Conservation (phyloP, 2,888 invertebrate genomes). For the Caprella mutica region DNA sequence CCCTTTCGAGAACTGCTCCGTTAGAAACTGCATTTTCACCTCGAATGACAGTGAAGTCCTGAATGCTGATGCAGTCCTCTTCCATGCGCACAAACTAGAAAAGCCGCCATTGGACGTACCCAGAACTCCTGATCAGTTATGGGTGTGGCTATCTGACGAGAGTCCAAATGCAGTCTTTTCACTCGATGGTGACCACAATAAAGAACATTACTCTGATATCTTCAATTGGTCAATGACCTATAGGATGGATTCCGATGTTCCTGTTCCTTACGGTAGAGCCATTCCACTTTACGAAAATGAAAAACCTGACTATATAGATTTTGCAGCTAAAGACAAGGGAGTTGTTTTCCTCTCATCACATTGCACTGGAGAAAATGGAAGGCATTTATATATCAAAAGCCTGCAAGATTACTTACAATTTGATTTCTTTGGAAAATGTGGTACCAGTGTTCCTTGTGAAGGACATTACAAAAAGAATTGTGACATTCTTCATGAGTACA, state of each 20-base stretch:
- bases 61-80: slow-evolving; percentile 53
- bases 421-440: slow-evolving; percentile 40
- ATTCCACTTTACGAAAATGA: slow-evolving; percentile 10
- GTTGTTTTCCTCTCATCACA: slow-evolving; percentile 37
- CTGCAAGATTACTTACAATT: slow-evolving; percentile 38
- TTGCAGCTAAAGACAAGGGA: slow-evolving; percentile 28
- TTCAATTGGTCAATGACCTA: slow-evolving; percentile 48
- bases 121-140: slow-evolving; percentile 47
- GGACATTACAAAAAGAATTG: slow-evolving; percentile 54
- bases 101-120: slow-evolving; percentile 47
- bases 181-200: slow-evolving; percentile 39
- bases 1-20: slow-evolving; percentile 50
- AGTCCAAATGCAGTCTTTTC: slow-evolving; percentile 52
- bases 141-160: slow-evolving; percentile 61
- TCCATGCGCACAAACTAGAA: slow-evolving; percentile 48
- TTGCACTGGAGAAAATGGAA: slow-evolving; percentile 37
- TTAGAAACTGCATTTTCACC: slow-evolving; percentile 51
- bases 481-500: slow-evolving; percentile 47
- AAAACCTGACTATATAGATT: background rate
- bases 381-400: slow-evolving; percentile 38
- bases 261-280: slow-evolving; percentile 41
- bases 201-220: slow-evolving; percentile 47
- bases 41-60: slow-evolving; percentile 45
- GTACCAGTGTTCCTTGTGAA: slow-evolving; percentile 38
- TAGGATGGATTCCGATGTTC: slow-evolving; percentile 44